phyloP scores from a whole-genome alignment of 2,888 invertebrate species.

The Zhengitettix transpicula region DNA sequence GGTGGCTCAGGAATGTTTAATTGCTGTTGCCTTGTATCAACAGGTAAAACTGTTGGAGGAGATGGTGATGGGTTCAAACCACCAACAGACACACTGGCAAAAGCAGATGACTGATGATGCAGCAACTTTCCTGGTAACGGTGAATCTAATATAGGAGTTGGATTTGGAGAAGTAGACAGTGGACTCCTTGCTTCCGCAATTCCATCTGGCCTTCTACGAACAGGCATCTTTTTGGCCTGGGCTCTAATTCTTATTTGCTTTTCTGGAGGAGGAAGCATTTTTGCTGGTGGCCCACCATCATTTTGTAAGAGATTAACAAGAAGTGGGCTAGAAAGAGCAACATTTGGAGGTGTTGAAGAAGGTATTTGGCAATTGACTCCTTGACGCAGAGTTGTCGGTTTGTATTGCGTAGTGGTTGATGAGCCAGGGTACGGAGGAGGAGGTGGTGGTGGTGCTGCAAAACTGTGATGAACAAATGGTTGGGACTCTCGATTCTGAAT shows the following conservation, averaged over 20 bases:
- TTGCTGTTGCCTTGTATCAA: not conserved
- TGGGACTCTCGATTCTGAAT: slow-evolving; percentile 51
- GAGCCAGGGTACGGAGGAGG: slow-evolving; percentile 27
- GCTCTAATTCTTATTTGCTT: slow-evolving; percentile 3
- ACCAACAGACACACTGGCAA: not conserved
- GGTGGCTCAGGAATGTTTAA: too few relatives aligned
- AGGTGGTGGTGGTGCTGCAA: slow-evolving; percentile 20
- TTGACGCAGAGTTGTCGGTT: slow-evolving; percentile 22
- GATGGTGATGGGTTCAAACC: not conserved
- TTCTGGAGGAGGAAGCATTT: slow-evolving; percentile 10
- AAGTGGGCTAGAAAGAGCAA: slow-evolving; percentile 73
- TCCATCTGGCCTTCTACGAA: slow-evolving; percentile 10
- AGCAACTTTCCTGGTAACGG: slow-evolving; percentile 2
- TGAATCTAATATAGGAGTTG: not conserved
- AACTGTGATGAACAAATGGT: slow-evolving; percentile 2
- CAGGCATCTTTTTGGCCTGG: slow-evolving; percentile 23
- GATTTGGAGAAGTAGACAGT: not conserved
- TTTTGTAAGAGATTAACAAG: slow-evolving; percentile 84
- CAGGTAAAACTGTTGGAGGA: not conserved
- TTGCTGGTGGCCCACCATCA: slow-evolving; percentile 31
- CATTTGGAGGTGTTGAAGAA: slow-evolving; percentile 22
- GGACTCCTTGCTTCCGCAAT: not conserved
- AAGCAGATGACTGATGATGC: slow-evolving; percentile 2
- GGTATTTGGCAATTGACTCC: slow-evolving; percentile 14
- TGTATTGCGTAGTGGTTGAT: slow-evolving; percentile 17